These are phyloP conservation scores for Equus przewalskii DNA, from an alignment of 2,113 vertebrate species.

Conservation along the genomic window DNA sequence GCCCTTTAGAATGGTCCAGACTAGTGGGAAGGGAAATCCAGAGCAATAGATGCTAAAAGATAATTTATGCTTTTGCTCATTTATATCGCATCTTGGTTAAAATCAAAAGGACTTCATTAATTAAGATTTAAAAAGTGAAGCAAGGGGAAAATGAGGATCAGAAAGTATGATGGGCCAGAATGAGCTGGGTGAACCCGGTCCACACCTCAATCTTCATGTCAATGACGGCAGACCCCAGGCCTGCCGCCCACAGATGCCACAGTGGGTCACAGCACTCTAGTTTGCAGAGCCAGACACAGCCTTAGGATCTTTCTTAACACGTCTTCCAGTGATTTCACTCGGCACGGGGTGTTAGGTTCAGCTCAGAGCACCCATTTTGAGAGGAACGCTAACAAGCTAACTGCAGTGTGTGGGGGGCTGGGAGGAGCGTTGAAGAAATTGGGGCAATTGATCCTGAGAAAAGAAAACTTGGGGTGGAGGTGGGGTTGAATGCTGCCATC, in stretches of 20 bases:
- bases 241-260: too few relatives aligned
- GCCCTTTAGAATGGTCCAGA: neutral
- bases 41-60: neutral
- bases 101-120: too few relatives aligned
- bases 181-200: neutral
- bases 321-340: neutral
- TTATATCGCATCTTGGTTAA: neutral
- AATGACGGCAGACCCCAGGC: neutral
- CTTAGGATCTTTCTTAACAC: neutral
- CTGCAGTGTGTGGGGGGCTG: neutral
- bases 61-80: too few relatives aligned
- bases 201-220: too few relatives aligned
- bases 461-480: neutral
- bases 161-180: neutral
- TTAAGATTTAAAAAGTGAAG: neutral
- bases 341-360: neutral
- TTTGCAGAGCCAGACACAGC: too few relatives aligned
- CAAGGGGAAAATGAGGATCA: neutral
- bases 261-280: too few relatives aligned
- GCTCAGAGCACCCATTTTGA: neutral
- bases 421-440: neutral
- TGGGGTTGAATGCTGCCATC: neutral
- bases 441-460: neutral
- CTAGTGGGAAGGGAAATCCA: neutral
- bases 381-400: neutral